Evolutionary conservation across 1,140 invertebrate genomes (phyloP), one percentile per base, ranked within the genome.

Genomic region (Homalodisca vitripennis): DNA sequence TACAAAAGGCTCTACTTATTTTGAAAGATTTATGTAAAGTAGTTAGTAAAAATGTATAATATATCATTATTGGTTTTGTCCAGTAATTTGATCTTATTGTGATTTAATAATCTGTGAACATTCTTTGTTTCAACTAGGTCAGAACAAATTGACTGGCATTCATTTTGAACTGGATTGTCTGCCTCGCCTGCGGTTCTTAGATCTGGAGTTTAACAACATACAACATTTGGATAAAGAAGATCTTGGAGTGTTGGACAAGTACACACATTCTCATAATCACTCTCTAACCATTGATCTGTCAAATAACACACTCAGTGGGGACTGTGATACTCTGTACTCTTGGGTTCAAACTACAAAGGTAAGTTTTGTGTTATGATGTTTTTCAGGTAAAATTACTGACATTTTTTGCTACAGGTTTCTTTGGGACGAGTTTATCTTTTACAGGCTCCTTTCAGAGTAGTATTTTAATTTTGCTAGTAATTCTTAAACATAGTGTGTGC

Each of bases 161-260:
- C 83, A 89, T 69, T 89, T 92, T 69, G 85, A 91, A 70, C 78
- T 92, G 12, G 79, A 82, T 0, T 92, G 90, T 75, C 77, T 92
- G 17, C 82, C 82, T 29, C 84, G 88, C 71, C 75, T 93, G 27
- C 76, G 86, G 51, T 89, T 88, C 75, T 78, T 92, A 24, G 91
- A 92, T 78, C 78, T 92, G 10, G 86, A 89, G 73, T 79, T 84
- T 12, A 93, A 93, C 73, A 84, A 85, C 68, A 90, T 93, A 22
- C 80, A 80, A 3, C 82, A 76, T 26, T 79, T 93, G 0, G 79
- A 79, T 17, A 79, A 84, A 47, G 75, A 80, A 3, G 89, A 91
- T 71, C 76, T 91, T 32, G 79, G 81, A 0, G 74, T 78, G 13
- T 79, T 92, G 17, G 89, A 90, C 72, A 76, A 78, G 17, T 77